These are phyloP conservation scores for Enteromius mattozi DNA, from an alignment of 2,797 vertebrate genomes.

Conservation along the genomic window DNA sequence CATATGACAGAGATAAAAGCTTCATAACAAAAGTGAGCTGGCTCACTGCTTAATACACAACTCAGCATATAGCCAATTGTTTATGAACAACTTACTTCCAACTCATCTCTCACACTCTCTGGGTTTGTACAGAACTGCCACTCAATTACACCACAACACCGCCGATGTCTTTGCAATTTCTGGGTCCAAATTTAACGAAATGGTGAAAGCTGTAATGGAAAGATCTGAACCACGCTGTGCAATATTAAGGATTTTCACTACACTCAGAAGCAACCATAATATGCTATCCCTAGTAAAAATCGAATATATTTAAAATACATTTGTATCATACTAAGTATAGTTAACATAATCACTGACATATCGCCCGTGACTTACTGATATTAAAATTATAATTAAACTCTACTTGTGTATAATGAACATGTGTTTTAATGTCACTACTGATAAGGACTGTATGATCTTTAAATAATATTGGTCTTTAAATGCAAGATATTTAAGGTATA, in stretches of 20 bases:
- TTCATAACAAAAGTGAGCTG: constrained; percentile 51
- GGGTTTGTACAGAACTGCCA: not conserved
- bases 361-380: not conserved
- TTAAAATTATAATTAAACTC: not conserved
- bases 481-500: not conserved
- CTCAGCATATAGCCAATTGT: not conserved
- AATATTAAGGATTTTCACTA: constrained; percentile 10
- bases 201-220: not conserved
- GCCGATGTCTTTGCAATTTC: not conserved
- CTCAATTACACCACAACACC: not conserved
- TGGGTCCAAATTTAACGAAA: not conserved
- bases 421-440: not conserved
- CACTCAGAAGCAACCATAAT: constrained; percentile 2
- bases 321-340: not conserved
- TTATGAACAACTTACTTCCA: constrained; percentile 12
- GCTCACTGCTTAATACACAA: constrained; percentile 51
- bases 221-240: not conserved
- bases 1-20: constrained; percentile 5
- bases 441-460: not conserved
- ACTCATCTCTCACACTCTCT: not conserved
- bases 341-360: not conserved
- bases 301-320: not conserved
- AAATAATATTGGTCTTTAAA: not conserved
- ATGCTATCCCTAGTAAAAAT: not conserved
- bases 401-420: not conserved